A percentile compares a stretch with the other conserved stretches of the same genome.
Evolutionary conservation across 2,888 invertebrate species (phyloP).

Genomic region (Xestia c-nigrum): DNA sequence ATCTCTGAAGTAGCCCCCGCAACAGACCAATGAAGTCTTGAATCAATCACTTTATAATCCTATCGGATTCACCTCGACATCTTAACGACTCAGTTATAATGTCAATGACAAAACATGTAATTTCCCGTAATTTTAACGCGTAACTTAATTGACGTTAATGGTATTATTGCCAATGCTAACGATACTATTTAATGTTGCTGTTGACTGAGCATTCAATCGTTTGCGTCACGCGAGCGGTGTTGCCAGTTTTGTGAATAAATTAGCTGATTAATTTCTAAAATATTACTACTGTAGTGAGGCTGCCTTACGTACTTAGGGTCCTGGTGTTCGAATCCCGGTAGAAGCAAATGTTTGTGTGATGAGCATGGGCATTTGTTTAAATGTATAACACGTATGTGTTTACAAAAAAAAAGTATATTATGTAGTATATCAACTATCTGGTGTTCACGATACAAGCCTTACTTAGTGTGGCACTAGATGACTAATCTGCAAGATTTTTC

Average conservation of each 20-base stretch:
- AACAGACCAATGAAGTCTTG: not conserved
- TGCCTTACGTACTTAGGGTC: too few species aligned
- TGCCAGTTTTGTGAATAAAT: conserved; percentile 2
- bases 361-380: too few species aligned
- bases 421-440: too few species aligned
- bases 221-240: conserved; percentile 45
- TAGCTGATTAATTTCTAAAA: not conserved
- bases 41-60: conserved; percentile 22
- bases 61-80: conserved; percentile 30
- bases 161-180: conserved; percentile 41
- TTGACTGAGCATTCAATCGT: conserved; percentile 45
- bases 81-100: conserved; percentile 25
- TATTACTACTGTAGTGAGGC: too few species aligned
- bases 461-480: too few species aligned
- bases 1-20: too few species aligned
- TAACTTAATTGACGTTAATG: conserved; percentile 45
- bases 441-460: too few species aligned
- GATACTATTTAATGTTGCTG: conserved; percentile 42
- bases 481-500: not conserved
- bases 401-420: too few species aligned
- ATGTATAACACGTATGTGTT: too few species aligned
- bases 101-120: conserved; percentile 25
- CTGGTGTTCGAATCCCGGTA: too few species aligned
- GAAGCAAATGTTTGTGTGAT: too few species aligned
- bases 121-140: conserved; percentile 29